phyloP scores from a whole-genome alignment of 2,113 vertebrate genomes.

The Phaetusa simplex region DNA sequence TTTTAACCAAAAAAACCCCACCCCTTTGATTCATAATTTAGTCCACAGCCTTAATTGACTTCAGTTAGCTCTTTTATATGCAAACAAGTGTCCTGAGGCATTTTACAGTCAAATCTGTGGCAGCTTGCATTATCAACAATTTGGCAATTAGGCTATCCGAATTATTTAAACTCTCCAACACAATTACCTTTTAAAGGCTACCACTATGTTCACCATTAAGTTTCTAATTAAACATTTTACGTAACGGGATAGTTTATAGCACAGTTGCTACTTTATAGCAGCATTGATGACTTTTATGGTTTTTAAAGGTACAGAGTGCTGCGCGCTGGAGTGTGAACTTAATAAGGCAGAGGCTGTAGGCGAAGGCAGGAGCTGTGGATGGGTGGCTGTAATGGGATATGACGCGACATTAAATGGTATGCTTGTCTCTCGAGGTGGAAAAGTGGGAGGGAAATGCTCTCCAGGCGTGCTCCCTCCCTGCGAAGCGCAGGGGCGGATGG shows the following conservation, averaged over 20 bases:
- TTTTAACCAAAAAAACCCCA: constrained; percentile 8
- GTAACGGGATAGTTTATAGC: constrained; percentile 50
- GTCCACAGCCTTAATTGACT: constrained; percentile 41
- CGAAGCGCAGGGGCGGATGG: rapidly evolving
- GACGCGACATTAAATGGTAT: not conserved
- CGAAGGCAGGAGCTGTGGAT: not conserved
- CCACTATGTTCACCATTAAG: constrained; percentile 64
- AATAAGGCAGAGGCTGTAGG: constrained; percentile 1
- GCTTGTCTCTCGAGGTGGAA: not conserved
- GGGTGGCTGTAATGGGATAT: not conserved
- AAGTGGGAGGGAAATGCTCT: not conserved
- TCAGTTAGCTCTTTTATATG: constrained; percentile 63
- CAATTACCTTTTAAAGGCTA: constrained; percentile 71
- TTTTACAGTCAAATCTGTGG: constrained; percentile 33
- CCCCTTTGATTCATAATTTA: constrained; percentile 50
- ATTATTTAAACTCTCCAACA: constrained; percentile 70
- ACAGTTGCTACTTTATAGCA: constrained; percentile 43
- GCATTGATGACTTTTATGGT: constrained; percentile 38
- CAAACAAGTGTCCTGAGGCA: constrained; percentile 63
- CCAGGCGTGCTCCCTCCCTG: rapidly evolving
- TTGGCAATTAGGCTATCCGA: constrained; percentile 61
- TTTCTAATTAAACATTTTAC: constrained; percentile 72
- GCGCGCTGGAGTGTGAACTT: not conserved
- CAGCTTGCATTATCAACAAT: constrained; percentile 63
- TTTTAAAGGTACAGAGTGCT: constrained; percentile 48